Conservation (phyloP, 2,888 invertebrate genomes). For the Harpalus rufipes region DNA sequence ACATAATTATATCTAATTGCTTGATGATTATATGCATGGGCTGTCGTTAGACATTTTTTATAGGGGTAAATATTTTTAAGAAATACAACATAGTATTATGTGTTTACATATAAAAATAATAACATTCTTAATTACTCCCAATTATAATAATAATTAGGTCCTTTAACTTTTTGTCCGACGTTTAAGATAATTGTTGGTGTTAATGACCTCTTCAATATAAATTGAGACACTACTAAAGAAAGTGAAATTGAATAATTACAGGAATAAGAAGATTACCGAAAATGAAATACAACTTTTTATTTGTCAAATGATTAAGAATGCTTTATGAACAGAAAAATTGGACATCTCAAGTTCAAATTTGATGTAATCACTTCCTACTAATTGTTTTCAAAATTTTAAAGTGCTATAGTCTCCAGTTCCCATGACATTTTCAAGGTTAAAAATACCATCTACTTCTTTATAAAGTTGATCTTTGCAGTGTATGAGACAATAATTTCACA, state of each 20-base stretch:
- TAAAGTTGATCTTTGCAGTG: too few relatives aligned
- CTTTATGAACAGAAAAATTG: too few relatives aligned
- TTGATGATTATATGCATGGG: neutral
- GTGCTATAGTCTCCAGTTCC: neutral
- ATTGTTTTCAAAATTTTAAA: too few relatives aligned
- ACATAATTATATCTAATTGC: neutral
- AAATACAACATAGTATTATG: neutral
- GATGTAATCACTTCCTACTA: too few relatives aligned
- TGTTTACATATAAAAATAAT: neutral
- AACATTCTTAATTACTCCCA: neutral
- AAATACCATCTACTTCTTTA: neutral
- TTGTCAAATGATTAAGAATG: neutral
- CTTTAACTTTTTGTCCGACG: neutral
- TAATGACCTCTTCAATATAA: constrained; percentile 2
- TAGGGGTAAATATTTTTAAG: neutral
- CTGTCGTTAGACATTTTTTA: neutral
- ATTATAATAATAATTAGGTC: neutral
- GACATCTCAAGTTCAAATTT: too few relatives aligned
- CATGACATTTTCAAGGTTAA: constrained; percentile 7
- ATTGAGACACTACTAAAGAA: neutral
- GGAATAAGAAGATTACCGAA: neutral
- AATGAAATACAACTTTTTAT: neutral
- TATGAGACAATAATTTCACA: too few relatives aligned
- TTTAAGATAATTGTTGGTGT: constrained; percentile 6
- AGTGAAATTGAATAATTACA: constrained; percentile 1